These are phyloP conservation scores for Ellobius talpinus DNA, from an alignment of 2,113 vertebrate species.

Conservation along the genomic window DNA sequence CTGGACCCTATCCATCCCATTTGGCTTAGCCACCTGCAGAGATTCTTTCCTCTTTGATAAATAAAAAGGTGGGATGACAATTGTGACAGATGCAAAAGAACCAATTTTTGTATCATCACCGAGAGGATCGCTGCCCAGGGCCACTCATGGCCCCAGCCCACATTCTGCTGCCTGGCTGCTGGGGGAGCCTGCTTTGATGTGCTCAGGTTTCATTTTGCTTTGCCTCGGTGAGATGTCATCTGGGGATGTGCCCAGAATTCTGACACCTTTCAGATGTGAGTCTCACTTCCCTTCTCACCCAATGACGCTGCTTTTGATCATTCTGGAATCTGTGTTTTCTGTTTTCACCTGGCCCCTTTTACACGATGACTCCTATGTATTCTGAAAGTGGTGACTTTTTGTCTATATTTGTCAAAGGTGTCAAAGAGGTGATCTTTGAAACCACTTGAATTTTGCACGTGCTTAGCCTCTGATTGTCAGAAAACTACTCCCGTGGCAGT, in stretches of 20 bases:
- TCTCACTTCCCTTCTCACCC: not conserved
- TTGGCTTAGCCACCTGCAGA: not conserved
- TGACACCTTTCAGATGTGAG: not conserved
- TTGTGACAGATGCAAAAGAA: not conserved
- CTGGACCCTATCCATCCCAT: not conserved
- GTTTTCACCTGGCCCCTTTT: not conserved
- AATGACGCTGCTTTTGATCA: not conserved
- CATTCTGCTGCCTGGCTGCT: accelerated
- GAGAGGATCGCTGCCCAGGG: not conserved
- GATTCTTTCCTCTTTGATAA: not conserved
- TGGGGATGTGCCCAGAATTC: not conserved
- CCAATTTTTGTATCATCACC: not conserved
- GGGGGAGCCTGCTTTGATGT: not conserved
- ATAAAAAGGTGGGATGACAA: not conserved
- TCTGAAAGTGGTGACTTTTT: not conserved
- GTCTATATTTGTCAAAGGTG: not conserved
- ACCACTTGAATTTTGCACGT: not conserved
- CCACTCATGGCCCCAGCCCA: not conserved
- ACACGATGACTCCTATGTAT: not conserved
- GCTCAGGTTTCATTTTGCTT: not conserved
- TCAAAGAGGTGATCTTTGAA: not conserved
- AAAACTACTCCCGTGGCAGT: not conserved
- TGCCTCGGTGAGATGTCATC: not conserved
- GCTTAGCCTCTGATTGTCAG: not conserved
- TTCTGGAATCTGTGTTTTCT: not conserved